These are phyloP conservation scores for Nannoperca australis DNA, from an alignment of 2,797 vertebrate species.

Conservation along the genomic window DNA sequence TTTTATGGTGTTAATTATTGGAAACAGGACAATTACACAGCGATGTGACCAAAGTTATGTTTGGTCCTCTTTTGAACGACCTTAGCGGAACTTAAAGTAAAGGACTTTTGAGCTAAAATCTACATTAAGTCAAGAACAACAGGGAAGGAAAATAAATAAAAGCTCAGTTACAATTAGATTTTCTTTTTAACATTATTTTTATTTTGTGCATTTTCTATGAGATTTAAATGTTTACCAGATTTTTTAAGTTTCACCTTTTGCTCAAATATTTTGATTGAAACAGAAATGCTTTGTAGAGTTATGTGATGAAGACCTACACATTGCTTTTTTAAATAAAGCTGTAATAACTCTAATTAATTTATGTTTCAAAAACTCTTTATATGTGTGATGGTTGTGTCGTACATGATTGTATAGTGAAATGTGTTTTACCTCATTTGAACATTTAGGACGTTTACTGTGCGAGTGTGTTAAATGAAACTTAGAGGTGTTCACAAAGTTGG, in stretches of 20 bases:
- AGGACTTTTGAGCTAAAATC: neutral
- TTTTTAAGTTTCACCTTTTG: neutral
- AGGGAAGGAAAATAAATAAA: neutral
- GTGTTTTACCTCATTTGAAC: constrained; percentile 18
- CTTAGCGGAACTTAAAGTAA: neutral
- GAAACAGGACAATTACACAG: neutral
- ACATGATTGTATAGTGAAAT: constrained; percentile 1
- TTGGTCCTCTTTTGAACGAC: neutral
- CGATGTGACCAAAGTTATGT: constrained; percentile 1
- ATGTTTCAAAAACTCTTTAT: neutral
- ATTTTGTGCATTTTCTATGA: neutral
- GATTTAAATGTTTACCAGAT: neutral
- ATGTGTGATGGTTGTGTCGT: neutral
- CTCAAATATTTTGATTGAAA: neutral
- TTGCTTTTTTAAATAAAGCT: neutral
- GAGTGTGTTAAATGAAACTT: constrained; percentile 21
- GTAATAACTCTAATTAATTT: neutral
- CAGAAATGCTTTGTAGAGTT: neutral
- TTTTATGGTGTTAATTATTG: neutral
- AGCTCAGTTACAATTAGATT: neutral
- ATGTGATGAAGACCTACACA: no score
- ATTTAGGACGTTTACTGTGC: constrained; percentile 1
- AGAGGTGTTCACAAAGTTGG: constrained; percentile 11
- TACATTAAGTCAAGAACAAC: neutral
- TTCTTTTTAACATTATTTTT: neutral